Base-by-base conservation (phyloP, 2,888 invertebrate genomes). In the Phalera bucephala region DNA sequence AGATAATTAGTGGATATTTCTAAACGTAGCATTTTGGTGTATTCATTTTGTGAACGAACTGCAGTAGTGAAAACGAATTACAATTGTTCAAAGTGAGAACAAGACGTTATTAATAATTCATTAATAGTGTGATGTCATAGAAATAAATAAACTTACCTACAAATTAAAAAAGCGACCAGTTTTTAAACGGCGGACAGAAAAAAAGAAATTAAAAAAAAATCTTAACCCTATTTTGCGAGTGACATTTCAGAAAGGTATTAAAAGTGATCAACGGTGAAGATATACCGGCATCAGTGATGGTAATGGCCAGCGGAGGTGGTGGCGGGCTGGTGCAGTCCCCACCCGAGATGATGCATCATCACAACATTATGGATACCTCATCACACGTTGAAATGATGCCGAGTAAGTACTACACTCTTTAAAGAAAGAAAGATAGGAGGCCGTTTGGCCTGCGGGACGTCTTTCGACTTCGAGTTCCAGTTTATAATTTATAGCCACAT, bases 291-390 rank as follows among this genome's bases (percentile, higher is more conserved):
- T 71, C 77, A 80, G 86, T 72, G 75, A 89, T 89, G 88, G 89
- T 89, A 77, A 89, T 89, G 89, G 89, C 89, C 65, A 87, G 84
- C 63, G 82, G 85, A 6, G 83, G 83, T 28, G 87, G 86, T 81
- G 88, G 89, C 58, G 89, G 87, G 64, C 88, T 89, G 75, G 86
- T 89, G 52, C 88, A 89, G 86, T 88, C 89, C 85, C 89, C 89
- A 83, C 88, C 89, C 37, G 89, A 88, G 45, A 87, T 89, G 89
- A 70, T 89, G 72, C 89, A 87, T 71, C 88, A 88, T 45, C 88
- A 88, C 68, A 84, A 75, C 61, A 86, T 89, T 57, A 88, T 88
- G 88, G 88, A 88, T 57, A 87, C 88, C 9, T 88, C 89, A 10
- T 85, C 88, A 23, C 89, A 88, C 52, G 89, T 89, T 19, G 89